Conservation (phyloP, 1,140 invertebrate species). For the Zelostemma sp. region DNA sequence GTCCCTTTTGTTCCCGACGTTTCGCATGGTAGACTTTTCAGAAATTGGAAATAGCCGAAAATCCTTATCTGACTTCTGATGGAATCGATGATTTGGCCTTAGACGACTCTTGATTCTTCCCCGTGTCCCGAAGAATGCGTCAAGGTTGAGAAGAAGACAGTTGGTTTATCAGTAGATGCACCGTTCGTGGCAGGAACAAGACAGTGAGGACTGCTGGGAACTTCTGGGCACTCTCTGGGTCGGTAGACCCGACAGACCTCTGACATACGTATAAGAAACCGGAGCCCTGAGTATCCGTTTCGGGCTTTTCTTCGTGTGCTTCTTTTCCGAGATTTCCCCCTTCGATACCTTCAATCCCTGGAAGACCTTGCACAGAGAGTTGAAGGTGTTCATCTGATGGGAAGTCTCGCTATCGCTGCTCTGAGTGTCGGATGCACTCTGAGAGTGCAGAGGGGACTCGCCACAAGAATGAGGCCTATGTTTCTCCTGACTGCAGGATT, state of each 20-base stretch:
- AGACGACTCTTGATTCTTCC: too few species aligned
- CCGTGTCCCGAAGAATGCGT: too few species aligned
- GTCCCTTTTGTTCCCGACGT: too few species aligned
- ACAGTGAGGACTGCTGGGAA: conserved; percentile 44
- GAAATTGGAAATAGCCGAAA: too few species aligned
- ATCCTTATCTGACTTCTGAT: too few species aligned
- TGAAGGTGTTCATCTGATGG: conserved; percentile 73
- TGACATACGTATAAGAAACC: conserved; percentile 82
- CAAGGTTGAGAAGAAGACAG: too few species aligned
- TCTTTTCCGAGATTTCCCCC: conserved; percentile 60
- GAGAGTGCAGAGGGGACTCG: conserved; percentile 53
- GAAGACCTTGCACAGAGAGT: conserved; percentile 78
- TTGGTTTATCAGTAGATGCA: conserved; percentile 3
- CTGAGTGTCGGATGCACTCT: conserved; percentile 58
- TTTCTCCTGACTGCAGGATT: conserved; percentile 59
- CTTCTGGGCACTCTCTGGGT: conserved; percentile 81
- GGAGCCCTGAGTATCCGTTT: conserved; percentile 80
- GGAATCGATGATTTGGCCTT: too few species aligned
- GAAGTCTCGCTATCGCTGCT: conserved; percentile 70
- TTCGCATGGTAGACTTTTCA: too few species aligned
- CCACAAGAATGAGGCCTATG: conserved; percentile 24
- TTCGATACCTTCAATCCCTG: conserved; percentile 76
- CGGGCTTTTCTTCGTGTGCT: conserved; percentile 71
- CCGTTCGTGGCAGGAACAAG: conserved; percentile 53
- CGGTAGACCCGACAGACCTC: conserved; percentile 82